Evolutionary conservation across 2,113 vertebrate genomes (phyloP).

Genomic region (Lepisosteus osseus): DNA sequence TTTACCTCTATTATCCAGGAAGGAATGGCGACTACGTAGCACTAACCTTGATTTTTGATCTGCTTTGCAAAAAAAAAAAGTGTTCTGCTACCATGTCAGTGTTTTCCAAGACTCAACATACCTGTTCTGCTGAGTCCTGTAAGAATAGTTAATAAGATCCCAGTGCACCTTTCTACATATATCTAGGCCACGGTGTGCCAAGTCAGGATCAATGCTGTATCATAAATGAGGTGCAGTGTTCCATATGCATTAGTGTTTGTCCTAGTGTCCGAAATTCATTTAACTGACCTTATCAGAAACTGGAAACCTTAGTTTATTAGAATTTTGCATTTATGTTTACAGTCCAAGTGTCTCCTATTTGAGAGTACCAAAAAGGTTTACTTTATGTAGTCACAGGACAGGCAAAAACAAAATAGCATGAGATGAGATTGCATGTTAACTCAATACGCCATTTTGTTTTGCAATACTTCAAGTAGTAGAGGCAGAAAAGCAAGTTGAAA

Average conservation of each 20-base stretch:
- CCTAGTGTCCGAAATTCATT: constrained; percentile 19
- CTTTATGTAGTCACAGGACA: constrained; percentile 7
- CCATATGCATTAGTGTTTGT: constrained; percentile 22
- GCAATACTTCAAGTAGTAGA: background rate
- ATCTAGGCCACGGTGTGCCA: constrained; percentile 20
- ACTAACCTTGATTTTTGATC: too few species aligned
- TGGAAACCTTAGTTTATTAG: constrained; percentile 5
- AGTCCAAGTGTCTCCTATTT: constrained; percentile 15
- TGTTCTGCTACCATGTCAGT: constrained; percentile 17
- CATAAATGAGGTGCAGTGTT: constrained; percentile 17
- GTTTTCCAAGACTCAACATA: constrained; percentile 13
- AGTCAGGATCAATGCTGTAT: constrained; percentile 7
- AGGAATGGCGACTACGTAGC: too few species aligned
- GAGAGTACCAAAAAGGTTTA: constrained; percentile 21
- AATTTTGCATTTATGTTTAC: constrained; percentile 13
- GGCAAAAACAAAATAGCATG: constrained; percentile 6
- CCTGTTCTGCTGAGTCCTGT: background rate
- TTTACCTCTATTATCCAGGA: too few species aligned
- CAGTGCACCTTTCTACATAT: background rate
- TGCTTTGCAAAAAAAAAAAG: background rate
- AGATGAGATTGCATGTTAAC: background rate
- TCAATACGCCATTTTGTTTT: background rate
- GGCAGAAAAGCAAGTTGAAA: too few species aligned
- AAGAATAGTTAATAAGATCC: too few species aligned
- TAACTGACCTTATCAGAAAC: constrained; percentile 1